Evolutionary conservation across 1,140 invertebrate species (phyloP).

Genomic region (Babylonia areolata): DNA sequence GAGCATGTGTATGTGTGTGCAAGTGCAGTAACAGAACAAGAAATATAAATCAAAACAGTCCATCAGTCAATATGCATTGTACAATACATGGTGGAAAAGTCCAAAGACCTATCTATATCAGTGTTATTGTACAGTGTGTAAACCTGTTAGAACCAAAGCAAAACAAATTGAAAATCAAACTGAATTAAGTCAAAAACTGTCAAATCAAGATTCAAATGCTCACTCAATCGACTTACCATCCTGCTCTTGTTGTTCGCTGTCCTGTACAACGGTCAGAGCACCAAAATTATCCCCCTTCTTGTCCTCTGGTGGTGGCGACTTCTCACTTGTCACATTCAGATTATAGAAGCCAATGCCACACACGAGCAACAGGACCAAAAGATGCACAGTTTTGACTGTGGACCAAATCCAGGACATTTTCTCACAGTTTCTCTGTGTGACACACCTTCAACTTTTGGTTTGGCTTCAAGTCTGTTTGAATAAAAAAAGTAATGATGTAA

Average conservation of each 20-base stretch:
- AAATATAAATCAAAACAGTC: no score
- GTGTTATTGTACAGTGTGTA: no score
- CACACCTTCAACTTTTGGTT: no score
- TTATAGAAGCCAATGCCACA: slow-evolving; percentile 23
- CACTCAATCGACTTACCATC: background rate
- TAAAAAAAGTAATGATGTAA: no score
- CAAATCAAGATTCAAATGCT: background rate
- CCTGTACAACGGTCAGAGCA: slow-evolving; percentile 32
- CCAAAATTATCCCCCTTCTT: slow-evolving; percentile 19
- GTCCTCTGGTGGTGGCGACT: background rate
- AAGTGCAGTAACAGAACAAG: no score
- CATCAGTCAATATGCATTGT: no score
- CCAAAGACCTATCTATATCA: no score
- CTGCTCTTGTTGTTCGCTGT: background rate
- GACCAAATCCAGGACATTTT: slow-evolving; percentile 20
- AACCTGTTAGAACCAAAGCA: no score
- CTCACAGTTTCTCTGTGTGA: background rate
- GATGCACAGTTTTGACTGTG: slow-evolving; percentile 25
- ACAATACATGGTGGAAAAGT: no score
- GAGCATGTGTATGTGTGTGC: no score
- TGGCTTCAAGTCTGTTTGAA: no score
- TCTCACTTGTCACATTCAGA: slow-evolving; percentile 22
- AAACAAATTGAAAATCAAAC: background rate
- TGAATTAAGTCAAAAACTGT: background rate
- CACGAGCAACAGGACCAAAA: slow-evolving; percentile 25